These are phyloP conservation scores for Oxytorus armatus DNA, from an alignment of 2,888 invertebrate genomes.

Conservation along the genomic window DNA sequence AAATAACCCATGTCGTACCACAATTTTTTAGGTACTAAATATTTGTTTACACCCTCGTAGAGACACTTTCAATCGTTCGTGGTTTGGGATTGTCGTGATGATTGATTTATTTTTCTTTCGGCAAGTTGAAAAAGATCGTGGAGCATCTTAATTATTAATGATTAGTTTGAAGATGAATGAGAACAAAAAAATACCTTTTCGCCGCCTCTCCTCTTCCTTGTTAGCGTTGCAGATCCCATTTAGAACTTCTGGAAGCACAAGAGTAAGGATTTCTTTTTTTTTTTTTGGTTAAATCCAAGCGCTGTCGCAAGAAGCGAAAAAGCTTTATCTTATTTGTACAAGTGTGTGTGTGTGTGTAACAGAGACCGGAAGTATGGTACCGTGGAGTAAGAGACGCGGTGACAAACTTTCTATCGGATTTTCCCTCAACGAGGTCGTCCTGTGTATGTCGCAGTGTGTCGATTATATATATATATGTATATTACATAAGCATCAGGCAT, in stretches of 20 bases:
- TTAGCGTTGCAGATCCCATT: constrained; percentile 84
- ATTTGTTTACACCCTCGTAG: no score
- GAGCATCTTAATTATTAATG: background rate
- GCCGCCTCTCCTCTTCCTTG: constrained; percentile 83
- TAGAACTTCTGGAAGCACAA: constrained; percentile 82
- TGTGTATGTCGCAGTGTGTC: constrained; percentile 4
- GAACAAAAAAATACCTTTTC: constrained; percentile 80
- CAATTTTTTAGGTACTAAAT: no score
- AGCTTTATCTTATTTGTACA: constrained; percentile 39
- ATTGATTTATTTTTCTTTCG: no score
- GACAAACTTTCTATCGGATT: constrained; percentile 69
- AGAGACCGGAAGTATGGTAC: constrained; percentile 60
- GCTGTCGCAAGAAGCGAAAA: constrained; percentile 32
- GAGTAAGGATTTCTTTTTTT: constrained; percentile 63
- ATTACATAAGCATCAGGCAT: constrained; percentile 26
- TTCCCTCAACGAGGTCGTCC: constrained; percentile 60
- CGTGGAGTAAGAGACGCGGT: constrained; percentile 45
- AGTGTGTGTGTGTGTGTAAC: constrained; percentile 39
- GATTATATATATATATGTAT: background rate
- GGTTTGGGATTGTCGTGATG: no score
- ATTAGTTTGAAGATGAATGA: background rate
- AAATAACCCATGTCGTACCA: no score
- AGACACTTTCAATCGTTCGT: no score
- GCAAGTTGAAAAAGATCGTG: no score
- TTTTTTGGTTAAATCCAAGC: constrained; percentile 57